A percentile compares a stretch with the other conserved stretches of the same genome.
Evolutionary conservation across 2,113 vertebrate genomes (phyloP).

Genomic region (Gyps fulvus): DNA sequence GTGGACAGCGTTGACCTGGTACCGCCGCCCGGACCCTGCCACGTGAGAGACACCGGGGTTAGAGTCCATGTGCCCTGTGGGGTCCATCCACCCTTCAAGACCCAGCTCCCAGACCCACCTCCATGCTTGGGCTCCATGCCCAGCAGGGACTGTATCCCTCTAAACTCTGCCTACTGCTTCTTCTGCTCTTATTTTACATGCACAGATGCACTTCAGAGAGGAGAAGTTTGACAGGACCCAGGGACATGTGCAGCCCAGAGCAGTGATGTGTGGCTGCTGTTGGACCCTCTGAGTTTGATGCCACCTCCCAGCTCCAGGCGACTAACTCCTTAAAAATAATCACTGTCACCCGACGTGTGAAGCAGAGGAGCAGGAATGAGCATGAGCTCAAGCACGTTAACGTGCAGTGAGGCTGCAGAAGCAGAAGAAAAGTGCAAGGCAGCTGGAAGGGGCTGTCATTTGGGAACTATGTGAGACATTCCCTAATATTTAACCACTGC

Average conservation of each 20-base stretch:
- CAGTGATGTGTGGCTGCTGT: not conserved
- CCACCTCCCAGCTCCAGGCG: not conserved
- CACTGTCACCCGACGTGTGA: rapidly evolving
- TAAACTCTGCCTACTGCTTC: not conserved
- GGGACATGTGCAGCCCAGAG: not conserved
- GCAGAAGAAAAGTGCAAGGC: not conserved
- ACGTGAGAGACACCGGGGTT: not conserved
- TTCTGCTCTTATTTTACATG: not conserved
- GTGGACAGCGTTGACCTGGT: constrained; percentile 86
- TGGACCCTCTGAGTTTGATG: not conserved
- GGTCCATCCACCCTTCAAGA: rapidly evolving
- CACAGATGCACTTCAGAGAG: not conserved
- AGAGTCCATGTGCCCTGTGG: rapidly evolving
- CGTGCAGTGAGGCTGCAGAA: not conserved
- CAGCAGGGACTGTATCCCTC: not conserved
- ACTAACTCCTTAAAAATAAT: not conserved
- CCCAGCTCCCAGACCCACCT: not conserved
- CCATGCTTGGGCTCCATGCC: not conserved
- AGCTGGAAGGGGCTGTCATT: not conserved
- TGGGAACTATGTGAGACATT: not conserved
- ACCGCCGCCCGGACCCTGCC: constrained; percentile 83
- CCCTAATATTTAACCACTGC: not conserved
- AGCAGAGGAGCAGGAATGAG: not conserved
- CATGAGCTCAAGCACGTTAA: rapidly evolving
- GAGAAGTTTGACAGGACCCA: not conserved